Conservation (phyloP, 2,113 vertebrate genomes). For the Mastomys coucha region DNA sequence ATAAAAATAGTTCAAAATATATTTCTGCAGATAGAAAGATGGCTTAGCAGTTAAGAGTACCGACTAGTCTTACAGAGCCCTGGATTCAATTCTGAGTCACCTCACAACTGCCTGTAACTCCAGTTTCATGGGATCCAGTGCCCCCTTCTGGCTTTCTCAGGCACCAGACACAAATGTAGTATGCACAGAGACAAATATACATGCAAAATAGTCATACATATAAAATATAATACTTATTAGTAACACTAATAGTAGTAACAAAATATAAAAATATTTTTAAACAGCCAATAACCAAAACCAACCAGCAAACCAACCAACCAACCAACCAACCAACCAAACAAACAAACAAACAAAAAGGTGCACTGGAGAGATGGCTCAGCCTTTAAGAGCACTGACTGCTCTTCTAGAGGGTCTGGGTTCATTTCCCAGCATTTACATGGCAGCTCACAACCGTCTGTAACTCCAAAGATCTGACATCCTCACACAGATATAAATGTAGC, state of each 20-base stretch:
- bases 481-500: too few relatives aligned
- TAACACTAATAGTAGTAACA: not conserved
- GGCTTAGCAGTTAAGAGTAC: not conserved
- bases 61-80: not conserved
- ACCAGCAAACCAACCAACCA: too few relatives aligned
- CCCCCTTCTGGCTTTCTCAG: not conserved
- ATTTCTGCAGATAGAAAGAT: not conserved
- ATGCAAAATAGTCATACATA: not conserved
- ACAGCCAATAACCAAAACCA: too few relatives aligned
- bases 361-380: too few relatives aligned
- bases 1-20: not conserved
- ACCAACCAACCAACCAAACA: too few relatives aligned
- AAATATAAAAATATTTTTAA: not conserved
- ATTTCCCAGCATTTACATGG: too few relatives aligned
- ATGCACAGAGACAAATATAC: not conserved
- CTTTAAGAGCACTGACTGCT: too few relatives aligned
- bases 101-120: not conserved
- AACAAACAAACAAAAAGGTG: too few relatives aligned
- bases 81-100: not conserved
- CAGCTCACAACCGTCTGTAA: too few relatives aligned
- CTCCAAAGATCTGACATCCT: too few relatives aligned
- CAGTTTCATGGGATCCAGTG: not conserved
- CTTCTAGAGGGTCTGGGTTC: too few relatives aligned
- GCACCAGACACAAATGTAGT: not conserved
- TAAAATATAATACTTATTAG: not conserved